Evolutionary conservation across 2,113 vertebrate species (phyloP).

Genomic region (Rhinolophus ferrumequinum): DNA sequence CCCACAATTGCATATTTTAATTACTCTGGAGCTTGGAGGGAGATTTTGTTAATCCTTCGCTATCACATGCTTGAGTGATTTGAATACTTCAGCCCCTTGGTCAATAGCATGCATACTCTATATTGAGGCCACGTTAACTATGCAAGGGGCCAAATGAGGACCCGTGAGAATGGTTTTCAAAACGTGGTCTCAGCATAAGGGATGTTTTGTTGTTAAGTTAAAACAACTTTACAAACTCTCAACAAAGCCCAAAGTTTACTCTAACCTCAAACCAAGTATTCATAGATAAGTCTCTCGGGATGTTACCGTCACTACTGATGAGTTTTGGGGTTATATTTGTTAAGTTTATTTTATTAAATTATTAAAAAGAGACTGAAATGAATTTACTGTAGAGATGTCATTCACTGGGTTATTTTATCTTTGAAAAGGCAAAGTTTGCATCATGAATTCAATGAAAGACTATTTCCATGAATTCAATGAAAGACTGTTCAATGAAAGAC

Average conservation of each 20-base stretch:
- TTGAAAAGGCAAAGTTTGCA: not conserved
- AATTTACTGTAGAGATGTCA: constrained; percentile 43
- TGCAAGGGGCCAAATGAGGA: constrained; percentile 72
- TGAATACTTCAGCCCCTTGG: constrained; percentile 68
- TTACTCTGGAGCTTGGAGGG: constrained; percentile 69
- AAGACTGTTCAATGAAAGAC: not conserved
- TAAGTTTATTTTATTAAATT: constrained; percentile 44
- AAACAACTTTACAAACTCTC: constrained; percentile 29
- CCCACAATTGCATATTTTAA: constrained; percentile 74
- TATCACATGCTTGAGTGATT: constrained; percentile 66
- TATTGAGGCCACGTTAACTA: constrained; percentile 74
- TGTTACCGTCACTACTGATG: not conserved
- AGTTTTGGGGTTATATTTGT: not conserved
- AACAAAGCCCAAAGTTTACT: not conserved
- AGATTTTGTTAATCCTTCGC: constrained; percentile 76
- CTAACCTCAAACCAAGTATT: constrained; percentile 20
- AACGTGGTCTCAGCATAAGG: constrained; percentile 16
- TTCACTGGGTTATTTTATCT: constrained; percentile 44
- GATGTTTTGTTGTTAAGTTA: constrained; percentile 12
- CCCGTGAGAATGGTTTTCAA: constrained; percentile 68
- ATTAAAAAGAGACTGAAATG: constrained; percentile 61
- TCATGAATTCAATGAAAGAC: not conserved
- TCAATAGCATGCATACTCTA: constrained; percentile 75
- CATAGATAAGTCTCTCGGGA: not conserved
- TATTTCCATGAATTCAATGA: not conserved